Evolutionary conservation across 2,888 invertebrate species (phyloP).

Genomic region (Drosophila algonquin): DNA sequence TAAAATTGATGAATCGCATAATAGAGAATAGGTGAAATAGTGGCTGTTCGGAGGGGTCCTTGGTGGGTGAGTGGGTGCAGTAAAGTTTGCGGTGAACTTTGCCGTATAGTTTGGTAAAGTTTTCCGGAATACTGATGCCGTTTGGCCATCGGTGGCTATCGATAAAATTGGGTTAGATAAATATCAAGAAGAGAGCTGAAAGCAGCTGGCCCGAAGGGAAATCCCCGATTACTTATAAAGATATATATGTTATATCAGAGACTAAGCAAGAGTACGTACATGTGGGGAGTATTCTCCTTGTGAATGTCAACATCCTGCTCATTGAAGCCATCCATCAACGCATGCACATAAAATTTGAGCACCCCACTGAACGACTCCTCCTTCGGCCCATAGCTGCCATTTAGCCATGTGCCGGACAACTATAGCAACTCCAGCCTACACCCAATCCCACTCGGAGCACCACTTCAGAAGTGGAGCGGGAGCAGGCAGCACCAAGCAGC

Average conservation of each 20-base stretch:
- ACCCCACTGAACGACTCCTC: constrained; percentile 52
- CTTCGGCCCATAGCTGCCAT: constrained; percentile 4
- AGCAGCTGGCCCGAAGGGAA: neutral
- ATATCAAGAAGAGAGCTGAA: neutral
- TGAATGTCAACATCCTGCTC: constrained; percentile 45
- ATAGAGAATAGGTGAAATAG: constrained; percentile 24
- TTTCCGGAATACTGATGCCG: neutral
- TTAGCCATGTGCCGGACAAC: neutral
- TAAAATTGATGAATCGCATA: constrained; percentile 64
- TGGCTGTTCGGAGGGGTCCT: constrained; percentile 2
- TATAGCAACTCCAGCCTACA: constrained; percentile 14
- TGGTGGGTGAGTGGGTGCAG: constrained; percentile 15
- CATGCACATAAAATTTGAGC: constrained; percentile 63
- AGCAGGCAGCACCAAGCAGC: neutral
- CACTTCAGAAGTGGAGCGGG: neutral
- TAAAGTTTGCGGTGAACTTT: constrained; percentile 1
- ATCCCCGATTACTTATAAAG: neutral
- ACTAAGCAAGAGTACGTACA: too few relatives aligned
- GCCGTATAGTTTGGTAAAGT: constrained; percentile 6
- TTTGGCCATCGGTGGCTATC: constrained; percentile 2
- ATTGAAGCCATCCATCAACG: constrained; percentile 55
- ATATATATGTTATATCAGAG: too few relatives aligned
- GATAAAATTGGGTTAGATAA: constrained; percentile 4
- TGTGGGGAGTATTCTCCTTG: neutral
- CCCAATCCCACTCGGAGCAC: constrained; percentile 21